Evolutionary conservation across 2,888 invertebrate species (phyloP).

Genomic region (Thalpophila matura): DNA sequence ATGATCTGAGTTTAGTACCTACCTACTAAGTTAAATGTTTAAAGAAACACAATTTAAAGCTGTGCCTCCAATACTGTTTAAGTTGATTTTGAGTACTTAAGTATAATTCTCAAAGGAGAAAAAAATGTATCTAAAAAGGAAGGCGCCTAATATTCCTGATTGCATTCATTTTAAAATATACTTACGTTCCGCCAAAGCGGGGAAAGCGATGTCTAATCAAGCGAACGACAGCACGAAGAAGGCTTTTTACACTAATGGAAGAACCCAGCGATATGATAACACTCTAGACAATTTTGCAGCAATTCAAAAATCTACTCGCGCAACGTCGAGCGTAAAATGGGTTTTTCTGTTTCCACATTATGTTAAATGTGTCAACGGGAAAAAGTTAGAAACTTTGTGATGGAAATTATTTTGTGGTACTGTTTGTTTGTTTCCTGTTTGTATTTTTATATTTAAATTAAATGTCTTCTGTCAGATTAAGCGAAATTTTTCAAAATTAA

Average conservation of each 20-base stretch:
- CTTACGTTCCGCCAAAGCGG: slow-evolving; percentile 47
- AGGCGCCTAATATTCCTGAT: slow-evolving; percentile 46
- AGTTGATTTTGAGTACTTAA: neutral
- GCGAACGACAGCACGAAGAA: slow-evolving; percentile 62
- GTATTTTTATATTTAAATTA: slow-evolving; percentile 24
- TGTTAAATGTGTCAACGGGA: slow-evolving; percentile 37
- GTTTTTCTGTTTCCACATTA: slow-evolving; percentile 48
- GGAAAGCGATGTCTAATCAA: slow-evolving; percentile 70
- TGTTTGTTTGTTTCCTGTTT: slow-evolving; percentile 1
- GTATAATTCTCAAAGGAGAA: slow-evolving; percentile 17
- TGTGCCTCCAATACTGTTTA: neutral
- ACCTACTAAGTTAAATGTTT: too few relatives aligned
- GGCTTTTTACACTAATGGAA: slow-evolving; percentile 71
- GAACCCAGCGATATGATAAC: slow-evolving; percentile 67
- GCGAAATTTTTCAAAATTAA: slow-evolving; percentile 1
- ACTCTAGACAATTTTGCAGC: slow-evolving; percentile 67
- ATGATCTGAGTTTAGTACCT: too few relatives aligned
- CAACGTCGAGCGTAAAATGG: slow-evolving; percentile 46
- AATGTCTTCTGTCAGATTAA: slow-evolving; percentile 29
- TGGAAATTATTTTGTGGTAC: slow-evolving; percentile 27
- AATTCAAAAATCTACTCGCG: slow-evolving; percentile 58
- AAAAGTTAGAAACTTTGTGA: slow-evolving; percentile 21
- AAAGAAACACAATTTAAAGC: neutral
- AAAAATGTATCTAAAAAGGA: slow-evolving; percentile 38
- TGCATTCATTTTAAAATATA: slow-evolving; percentile 56